A percentile compares a stretch with the other conserved stretches of the same genome.
These are phyloP conservation scores for Dallia pectoralis DNA, from an alignment of 2,797 vertebrate species.

Conservation along the genomic window DNA sequence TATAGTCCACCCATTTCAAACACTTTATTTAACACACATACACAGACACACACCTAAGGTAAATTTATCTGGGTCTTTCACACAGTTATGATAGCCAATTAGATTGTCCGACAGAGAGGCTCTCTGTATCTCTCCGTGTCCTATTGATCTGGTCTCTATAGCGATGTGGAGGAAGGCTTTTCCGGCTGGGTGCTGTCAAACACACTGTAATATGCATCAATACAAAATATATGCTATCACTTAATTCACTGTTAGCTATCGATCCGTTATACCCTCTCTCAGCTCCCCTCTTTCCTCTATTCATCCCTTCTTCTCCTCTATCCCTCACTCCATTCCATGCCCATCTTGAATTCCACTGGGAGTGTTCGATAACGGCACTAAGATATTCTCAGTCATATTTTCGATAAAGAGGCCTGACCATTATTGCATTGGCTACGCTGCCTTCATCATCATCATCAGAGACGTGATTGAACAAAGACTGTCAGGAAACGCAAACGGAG, in stretches of 20 bases:
- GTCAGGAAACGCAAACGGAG: background rate
- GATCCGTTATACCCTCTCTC: slow-evolving; percentile 46
- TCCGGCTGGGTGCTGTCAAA: slow-evolving; percentile 48
- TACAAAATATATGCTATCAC: slow-evolving; percentile 61
- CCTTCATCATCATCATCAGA: slow-evolving; percentile 23
- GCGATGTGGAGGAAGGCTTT: slow-evolving; percentile 26
- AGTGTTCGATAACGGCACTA: slow-evolving; percentile 46
- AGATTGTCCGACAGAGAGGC: slow-evolving; percentile 36
- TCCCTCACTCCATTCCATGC: slow-evolving; percentile 3
- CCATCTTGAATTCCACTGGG: slow-evolving; percentile 29
- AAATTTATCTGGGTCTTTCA: background rate
- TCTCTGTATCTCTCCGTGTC: slow-evolving; percentile 21
- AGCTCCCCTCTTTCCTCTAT: background rate
- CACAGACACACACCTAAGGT: background rate
- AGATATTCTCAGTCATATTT: slow-evolving; percentile 53
- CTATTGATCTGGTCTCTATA: slow-evolving; percentile 47
- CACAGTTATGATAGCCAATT: slow-evolving; percentile 39
- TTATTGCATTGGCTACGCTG: slow-evolving; percentile 41
- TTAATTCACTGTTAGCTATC: slow-evolving; percentile 62
- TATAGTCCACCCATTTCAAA: background rate
- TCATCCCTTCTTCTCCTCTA: background rate
- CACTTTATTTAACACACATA: background rate
- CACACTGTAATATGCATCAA: slow-evolving; percentile 53
- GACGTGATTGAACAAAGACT: slow-evolving; percentile 21
- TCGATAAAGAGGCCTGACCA: slow-evolving; percentile 44